phyloP scores from a whole-genome alignment of 2,888 invertebrate genomes.

The Campoletis raptor region DNA sequence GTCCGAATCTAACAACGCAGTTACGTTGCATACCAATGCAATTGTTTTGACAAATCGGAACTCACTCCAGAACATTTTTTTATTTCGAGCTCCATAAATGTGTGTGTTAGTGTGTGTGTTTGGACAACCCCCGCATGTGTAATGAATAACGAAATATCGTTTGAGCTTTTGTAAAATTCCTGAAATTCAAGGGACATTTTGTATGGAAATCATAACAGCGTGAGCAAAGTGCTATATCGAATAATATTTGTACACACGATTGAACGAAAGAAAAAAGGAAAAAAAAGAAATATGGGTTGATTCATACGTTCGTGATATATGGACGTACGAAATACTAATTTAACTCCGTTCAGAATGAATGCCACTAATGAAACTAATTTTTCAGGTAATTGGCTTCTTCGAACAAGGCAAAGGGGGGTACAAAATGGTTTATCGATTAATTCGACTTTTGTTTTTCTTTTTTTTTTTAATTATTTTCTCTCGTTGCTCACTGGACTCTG shows the following conservation, averaged over 20 bases:
- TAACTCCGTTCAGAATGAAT: conserved; percentile 2
- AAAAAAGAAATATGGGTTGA: background rate
- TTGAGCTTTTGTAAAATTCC: background rate
- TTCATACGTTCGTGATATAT: background rate
- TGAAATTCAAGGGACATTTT: conserved; percentile 16
- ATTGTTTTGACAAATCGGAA: conserved; percentile 60
- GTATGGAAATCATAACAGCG: background rate
- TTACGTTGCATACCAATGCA: conserved; percentile 54
- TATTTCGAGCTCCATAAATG: background rate
- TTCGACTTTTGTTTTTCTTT: conserved; percentile 13
- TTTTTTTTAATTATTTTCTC: background rate
- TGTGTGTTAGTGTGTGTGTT: background rate
- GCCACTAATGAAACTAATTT: conserved; percentile 45
- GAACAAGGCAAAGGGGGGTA: conserved; percentile 7
- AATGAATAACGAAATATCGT: conserved; percentile 8
- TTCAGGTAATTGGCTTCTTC: conserved; percentile 36
- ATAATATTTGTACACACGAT: background rate
- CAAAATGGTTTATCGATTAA: conserved; percentile 37
- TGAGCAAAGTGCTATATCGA: conserved; percentile 2
- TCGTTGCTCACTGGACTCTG: conserved; percentile 26
- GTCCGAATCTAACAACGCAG: conserved; percentile 35
- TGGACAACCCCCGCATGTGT: background rate
- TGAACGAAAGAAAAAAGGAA: background rate
- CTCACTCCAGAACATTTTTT: conserved; percentile 37
- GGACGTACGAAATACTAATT: background rate